Evolutionary conservation across 2,113 vertebrate species (phyloP).

Genomic region (Gadus chalcogrammus): DNA sequence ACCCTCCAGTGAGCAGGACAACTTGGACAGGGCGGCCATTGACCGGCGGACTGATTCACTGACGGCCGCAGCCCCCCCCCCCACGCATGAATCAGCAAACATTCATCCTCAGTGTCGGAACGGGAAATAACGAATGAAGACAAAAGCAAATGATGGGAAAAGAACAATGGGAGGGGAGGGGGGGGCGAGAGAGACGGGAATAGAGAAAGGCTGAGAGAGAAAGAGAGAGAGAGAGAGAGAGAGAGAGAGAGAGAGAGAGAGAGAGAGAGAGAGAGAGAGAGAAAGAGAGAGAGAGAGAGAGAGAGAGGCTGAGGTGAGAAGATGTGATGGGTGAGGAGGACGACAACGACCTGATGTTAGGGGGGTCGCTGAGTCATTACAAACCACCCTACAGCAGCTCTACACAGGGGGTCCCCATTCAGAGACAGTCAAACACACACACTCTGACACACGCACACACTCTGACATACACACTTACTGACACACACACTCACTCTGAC

Average conservation of each 20-base stretch:
- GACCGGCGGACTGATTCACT: constrained; percentile 60
- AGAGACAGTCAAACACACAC: constrained; percentile 18
- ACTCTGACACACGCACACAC: no score
- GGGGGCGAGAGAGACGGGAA: constrained; percentile 23
- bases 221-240: no score
- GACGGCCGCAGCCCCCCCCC: constrained; percentile 10
- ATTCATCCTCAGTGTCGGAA: constrained; percentile 47
- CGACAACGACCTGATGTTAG: constrained; percentile 29
- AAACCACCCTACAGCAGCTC: constrained; percentile 57
- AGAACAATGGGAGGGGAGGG: constrained; percentile 9
- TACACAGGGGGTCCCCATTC: constrained; percentile 45
- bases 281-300: no score
- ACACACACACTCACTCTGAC: no score
- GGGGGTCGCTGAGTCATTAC: constrained; percentile 63
- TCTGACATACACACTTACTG: no score
- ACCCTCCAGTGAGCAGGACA: background rate
- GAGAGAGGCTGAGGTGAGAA: constrained; percentile 27
- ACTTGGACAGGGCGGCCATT: constrained; percentile 55
- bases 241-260: no score
- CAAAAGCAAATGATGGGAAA: constrained; percentile 36
- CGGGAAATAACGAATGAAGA: constrained; percentile 53
- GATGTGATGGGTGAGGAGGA: constrained; percentile 11
- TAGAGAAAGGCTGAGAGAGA: constrained; percentile 9
- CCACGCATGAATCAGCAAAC: constrained; percentile 70
- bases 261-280: no score